Percentiles rank a stretch among this genome's conserved stretches.
Conservation (phyloP, 2,888 invertebrate genomes). For the Cyclophora albipunctata region DNA sequence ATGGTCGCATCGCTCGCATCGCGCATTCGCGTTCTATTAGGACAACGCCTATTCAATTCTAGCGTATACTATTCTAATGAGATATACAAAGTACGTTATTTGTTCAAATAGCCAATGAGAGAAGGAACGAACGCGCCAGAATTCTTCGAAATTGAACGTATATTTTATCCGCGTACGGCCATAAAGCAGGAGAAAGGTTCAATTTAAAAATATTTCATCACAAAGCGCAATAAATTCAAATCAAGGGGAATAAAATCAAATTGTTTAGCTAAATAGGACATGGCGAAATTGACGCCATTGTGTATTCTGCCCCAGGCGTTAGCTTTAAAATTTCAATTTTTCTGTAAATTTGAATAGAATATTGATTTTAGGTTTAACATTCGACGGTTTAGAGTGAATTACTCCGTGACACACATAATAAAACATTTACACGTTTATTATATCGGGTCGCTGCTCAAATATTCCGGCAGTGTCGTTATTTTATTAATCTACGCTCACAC, state of each 20-base stretch:
- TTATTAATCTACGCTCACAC: no score
- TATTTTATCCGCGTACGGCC: constrained; percentile 6
- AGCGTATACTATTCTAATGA: no score
- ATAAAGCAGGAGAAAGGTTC: constrained; percentile 3
- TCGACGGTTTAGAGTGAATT: constrained; percentile 14
- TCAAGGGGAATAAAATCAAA: constrained; percentile 13
- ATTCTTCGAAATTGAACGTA: no score
- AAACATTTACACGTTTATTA: constrained; percentile 7
- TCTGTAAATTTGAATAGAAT: constrained; percentile 30
- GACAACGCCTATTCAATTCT: no score
- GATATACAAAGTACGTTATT: no score
- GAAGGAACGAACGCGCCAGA: no score
- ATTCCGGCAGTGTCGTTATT: no score
- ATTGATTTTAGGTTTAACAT: constrained; percentile 24
- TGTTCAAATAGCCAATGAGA: no score
- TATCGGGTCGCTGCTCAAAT: no score
- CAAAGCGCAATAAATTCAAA: constrained; percentile 15
- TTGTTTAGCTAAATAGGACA: constrained; percentile 12
- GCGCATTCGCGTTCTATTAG: no score
- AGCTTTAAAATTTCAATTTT: constrained; percentile 30
- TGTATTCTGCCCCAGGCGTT: constrained; percentile 27
- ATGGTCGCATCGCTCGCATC: no score
- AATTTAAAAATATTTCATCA: background rate
- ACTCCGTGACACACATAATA: constrained; percentile 14
- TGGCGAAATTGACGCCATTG: constrained; percentile 25